Evolutionary conservation across 2,797 vertebrate species (phyloP), one percentile per base, ranked within the genome.

Genomic region (Vespertilio murinus): DNA sequence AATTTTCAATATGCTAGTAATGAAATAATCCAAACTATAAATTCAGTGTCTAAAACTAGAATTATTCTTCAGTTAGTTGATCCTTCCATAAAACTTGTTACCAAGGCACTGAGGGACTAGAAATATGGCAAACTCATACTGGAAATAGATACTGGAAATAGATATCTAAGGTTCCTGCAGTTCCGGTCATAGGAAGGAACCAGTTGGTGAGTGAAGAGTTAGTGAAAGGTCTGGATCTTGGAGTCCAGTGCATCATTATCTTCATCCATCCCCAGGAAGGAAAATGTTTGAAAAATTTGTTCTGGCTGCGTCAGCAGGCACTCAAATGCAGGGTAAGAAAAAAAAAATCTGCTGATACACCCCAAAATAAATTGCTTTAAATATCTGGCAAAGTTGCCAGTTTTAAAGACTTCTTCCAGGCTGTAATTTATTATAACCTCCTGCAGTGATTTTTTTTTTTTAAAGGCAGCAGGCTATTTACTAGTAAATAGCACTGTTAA

Each of bases 281-380:
- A 95, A 96, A 95, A 92, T 83, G 77, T 95, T 90, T 95, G 93
- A 92, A 96, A 95, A 96, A 92, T 96, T 95, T 95, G 96, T 94
- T 96, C 93, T 95, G 92, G 96, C 96, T 97, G 90, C 92, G 95
- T 97, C 96, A 97, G 96, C 96, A 97, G 69, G 94, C 94, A 97
- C 95, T 87, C 95, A 95, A 97, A 96, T 90, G 94, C 79, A 95
- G 33, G 84, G 35, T 83, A 95, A 95, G 95, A 97, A 95, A 67
- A 96, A 96, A 96, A 96, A 96, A 96, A 82, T 94, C 93, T 95
- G 94, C 97, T 96, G 97, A 97, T 97, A 91, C 91, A 92, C 95
- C 95, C 93, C 95, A 93, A 96, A 96, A 95, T 96, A 95, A 96
- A 94, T 94, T 96, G 93, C 95, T 97, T 95, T 97, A 96, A 97